Evolutionary conservation across 2,113 vertebrate species (phyloP).

Genomic region (Gymnobelideus leadbeateri): DNA sequence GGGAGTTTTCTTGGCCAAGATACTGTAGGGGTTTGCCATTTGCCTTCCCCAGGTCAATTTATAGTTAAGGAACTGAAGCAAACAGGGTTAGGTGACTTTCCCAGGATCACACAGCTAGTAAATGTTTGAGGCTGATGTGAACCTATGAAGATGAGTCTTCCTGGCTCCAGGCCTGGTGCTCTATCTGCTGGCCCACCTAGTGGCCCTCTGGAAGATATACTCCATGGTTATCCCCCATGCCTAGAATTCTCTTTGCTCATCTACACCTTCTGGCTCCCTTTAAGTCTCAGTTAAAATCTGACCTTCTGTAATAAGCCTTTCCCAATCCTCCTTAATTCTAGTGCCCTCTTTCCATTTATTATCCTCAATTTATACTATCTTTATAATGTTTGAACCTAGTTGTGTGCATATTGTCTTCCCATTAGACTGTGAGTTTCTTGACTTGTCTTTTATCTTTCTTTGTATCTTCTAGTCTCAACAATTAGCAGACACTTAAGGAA

Average conservation of each 20-base stretch:
- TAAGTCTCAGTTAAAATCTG: not conserved
- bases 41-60: no score
- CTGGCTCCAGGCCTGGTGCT: no score
- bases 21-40: no score
- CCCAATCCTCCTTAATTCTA: not conserved
- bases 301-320: not conserved
- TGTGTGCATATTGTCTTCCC: not conserved
- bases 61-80: no score
- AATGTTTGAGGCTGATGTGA: no score
- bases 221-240: not conserved
- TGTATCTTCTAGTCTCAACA: not conserved
- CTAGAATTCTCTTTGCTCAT: not conserved
- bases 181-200: no score
- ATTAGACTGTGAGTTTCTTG: not conserved
- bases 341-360: not conserved
- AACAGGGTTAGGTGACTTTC: no score
- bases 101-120: no score
- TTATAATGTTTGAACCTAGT: not conserved
- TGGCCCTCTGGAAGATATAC: not conserved
- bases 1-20: no score
- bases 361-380: not conserved
- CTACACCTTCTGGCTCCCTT: not conserved
- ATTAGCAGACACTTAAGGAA: not conserved
- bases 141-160: no score
- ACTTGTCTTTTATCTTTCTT: not conserved